Evolutionary conservation across 2,113 vertebrate genomes (phyloP), one percentile per base, ranked within the genome.

Genomic region (Psettodes erumei): DNA sequence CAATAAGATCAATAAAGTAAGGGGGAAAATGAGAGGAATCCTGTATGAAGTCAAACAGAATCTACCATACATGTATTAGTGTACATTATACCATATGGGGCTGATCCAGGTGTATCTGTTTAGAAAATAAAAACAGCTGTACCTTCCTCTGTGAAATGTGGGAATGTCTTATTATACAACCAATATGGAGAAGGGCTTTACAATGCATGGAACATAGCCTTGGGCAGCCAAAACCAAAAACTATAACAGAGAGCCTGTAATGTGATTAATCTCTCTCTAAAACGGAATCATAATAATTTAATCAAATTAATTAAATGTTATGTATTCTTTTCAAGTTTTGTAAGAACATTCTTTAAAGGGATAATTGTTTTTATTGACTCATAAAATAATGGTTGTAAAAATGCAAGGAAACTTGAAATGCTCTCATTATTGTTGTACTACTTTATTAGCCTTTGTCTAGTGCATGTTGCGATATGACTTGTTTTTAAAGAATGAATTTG

Each of bases 81-180:
- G n/a, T n/a, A n/a, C 70, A 65, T 71, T 38, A 32, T n/a, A 69
- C 35, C 81, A 87, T 73, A 82, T 83, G 58, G 51, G 28, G 25
- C 53, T 53, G 47, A 84, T 61, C 25, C 33, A n/a, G 61, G 28
- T n/a, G n/a, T n/a, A n/a, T n/a, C n/a, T n/a, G n/a, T n/a, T n/a
- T n/a, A n/a, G n/a, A n/a, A n/a, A n/a, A n/a, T n/a, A n/a, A n/a
- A n/a, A n/a, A n/a, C n/a, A n/a, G n/a, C n/a, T 47, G 18, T n/a
- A 64, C 18, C 18, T 32, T 63, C 64, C 53, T 27, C 21, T 6
- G 11, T 75, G 56, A 84, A 71, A 79, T 76, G 30, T 30, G 65
- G 40, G 58, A 76, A 64, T 3, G 8, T 37, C 21, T 38, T 33
- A 25, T 69, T 69, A 72, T 6, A 47, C 55, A 82, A 65, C 45